These are phyloP conservation scores for Platichthys flesus DNA, from an alignment of 2,113 vertebrate genomes.

Conservation along the genomic window DNA sequence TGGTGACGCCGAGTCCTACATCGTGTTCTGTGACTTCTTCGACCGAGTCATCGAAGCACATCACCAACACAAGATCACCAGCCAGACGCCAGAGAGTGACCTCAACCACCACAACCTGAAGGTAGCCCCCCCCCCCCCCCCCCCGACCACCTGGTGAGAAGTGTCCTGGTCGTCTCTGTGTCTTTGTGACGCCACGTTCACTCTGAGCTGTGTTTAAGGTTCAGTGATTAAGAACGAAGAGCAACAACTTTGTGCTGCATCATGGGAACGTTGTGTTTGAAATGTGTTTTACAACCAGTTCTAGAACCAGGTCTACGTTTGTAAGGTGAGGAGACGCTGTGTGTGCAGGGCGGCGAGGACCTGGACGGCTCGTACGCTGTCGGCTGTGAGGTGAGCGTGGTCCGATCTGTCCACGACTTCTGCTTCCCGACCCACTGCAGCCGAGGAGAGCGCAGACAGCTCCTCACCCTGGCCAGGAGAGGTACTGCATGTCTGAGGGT, in stretches of 20 bases:
- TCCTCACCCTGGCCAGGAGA: constrained; percentile 70
- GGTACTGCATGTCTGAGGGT: constrained; percentile 57
- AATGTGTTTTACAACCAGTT: no score
- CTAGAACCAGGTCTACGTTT: no score
- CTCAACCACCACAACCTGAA: constrained; percentile 81
- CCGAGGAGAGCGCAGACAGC: constrained; percentile 78
- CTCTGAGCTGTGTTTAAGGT: no score
- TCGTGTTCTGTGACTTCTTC: constrained; percentile 83
- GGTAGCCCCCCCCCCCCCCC: constrained; percentile 52
- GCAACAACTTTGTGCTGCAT: no score
- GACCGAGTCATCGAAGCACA: constrained; percentile 79
- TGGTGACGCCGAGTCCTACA: constrained; percentile 80
- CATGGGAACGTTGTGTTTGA: no score
- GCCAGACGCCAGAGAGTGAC: constrained; percentile 71
- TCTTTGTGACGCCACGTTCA: no score
- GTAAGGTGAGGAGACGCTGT: background rate
- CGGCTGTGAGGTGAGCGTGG: constrained; percentile 67
- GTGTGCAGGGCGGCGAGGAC: constrained; percentile 76
- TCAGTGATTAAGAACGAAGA: no score
- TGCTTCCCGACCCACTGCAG: constrained; percentile 81
- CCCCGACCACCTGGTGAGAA: background rate
- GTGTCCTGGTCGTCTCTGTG: no score
- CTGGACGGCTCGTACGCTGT: constrained; percentile 70
- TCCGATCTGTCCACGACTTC: constrained; percentile 76
- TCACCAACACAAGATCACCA: constrained; percentile 72